Conservation (phyloP, 92 coral and sea anemone species). For the Paragorgia papillata region DNA sequence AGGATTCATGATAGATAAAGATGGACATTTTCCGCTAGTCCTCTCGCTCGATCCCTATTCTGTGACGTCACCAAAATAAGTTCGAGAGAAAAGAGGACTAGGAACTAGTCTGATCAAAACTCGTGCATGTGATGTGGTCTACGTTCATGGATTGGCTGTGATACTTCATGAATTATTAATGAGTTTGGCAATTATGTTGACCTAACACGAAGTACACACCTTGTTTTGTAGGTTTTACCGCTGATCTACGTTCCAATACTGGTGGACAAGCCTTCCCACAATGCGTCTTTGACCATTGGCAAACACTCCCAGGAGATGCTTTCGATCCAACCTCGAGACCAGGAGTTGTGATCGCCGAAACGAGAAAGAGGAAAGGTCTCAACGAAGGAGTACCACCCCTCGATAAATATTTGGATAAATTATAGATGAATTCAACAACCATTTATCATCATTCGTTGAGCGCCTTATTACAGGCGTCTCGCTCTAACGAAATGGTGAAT, state of each 20-base stretch:
- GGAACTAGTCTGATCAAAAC: too few species aligned
- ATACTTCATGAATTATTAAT: too few species aligned
- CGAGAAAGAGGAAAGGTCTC: constrained; percentile 90
- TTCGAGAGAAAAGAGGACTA: too few species aligned
- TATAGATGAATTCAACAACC: constrained; percentile 51
- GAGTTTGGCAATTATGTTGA: too few species aligned
- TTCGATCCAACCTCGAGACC: constrained; percentile 50
- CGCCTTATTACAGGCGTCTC: neutral
- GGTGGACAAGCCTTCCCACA: constrained; percentile 99
- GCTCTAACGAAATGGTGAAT: neutral
- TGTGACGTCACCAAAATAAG: too few species aligned
- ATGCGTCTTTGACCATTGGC: constrained; percentile 98
- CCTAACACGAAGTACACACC: too few species aligned
- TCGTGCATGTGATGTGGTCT: too few species aligned
- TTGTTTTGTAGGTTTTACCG: constrained; percentile 83
- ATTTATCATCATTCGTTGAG: too few species aligned
- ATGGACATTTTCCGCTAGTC: too few species aligned
- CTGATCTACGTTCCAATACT: constrained; percentile 93
- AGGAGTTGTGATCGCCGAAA: constrained; percentile 45
- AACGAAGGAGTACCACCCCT: constrained; percentile 71
- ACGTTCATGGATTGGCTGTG: too few species aligned
- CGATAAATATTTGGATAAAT: constrained; percentile 88
- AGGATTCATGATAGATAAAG: too few species aligned
- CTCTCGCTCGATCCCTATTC: too few species aligned
- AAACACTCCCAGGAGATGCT: constrained; percentile 56